These are phyloP conservation scores for Ichneumoninae sp. DNA, from an alignment of 2,888 invertebrate genomes.

Conservation along the genomic window DNA sequence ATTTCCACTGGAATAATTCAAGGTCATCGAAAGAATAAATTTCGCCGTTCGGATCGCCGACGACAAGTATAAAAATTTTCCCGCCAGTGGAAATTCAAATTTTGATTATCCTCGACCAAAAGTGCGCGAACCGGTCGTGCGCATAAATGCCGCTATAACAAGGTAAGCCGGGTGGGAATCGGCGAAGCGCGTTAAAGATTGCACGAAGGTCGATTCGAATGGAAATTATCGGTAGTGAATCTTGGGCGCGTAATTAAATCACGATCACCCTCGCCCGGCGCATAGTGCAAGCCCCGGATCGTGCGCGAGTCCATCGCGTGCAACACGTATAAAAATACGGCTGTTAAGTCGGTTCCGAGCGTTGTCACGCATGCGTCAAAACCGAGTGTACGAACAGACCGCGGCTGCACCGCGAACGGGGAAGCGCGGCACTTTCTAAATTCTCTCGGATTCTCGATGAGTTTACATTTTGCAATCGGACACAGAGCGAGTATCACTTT, in stretches of 20 bases:
- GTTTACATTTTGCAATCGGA: conserved; percentile 78
- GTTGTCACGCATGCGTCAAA: conserved; percentile 67
- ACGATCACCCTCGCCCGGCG: background rate
- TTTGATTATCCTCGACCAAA: background rate
- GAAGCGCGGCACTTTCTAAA: conserved; percentile 81
- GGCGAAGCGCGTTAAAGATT: background rate
- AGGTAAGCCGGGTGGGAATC: background rate
- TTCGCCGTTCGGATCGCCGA: background rate
- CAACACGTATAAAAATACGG: conserved; percentile 34
- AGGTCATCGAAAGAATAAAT: background rate
- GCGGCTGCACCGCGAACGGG: conserved; percentile 67
- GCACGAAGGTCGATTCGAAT: background rate
- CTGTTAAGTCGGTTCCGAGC: conserved; percentile 38
- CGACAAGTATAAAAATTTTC: too few relatives aligned
- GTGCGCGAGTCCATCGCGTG: conserved; percentile 20
- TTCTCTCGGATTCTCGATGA: conserved; percentile 75
- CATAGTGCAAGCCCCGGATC: background rate
- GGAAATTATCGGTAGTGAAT: conserved; percentile 6
- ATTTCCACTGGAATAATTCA: too few relatives aligned
- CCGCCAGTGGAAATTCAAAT: background rate
- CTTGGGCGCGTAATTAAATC: background rate
- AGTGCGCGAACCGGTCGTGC: background rate
- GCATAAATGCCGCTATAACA: background rate
- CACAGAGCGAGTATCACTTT: conserved; percentile 78
- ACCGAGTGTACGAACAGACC: conserved; percentile 34